Evolutionary conservation across 2,888 invertebrate genomes (phyloP), one percentile per base, ranked within the genome.

Genomic region (Eumacrocentrus americanus): DNA sequence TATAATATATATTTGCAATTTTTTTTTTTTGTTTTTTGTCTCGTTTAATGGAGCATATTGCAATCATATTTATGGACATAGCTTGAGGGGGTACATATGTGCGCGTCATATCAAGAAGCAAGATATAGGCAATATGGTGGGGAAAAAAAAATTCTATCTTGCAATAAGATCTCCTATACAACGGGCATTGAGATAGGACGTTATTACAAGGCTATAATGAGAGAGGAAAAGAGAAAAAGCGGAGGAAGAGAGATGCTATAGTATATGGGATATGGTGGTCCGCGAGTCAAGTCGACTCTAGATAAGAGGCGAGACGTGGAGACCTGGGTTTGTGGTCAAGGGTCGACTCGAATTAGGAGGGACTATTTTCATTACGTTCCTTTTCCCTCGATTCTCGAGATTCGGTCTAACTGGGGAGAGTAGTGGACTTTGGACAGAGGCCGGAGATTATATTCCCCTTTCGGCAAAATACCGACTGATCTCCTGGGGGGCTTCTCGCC

Each of bases 351-450:
- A 76, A 76, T 76, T 75, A 74, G 74, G 64, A 72, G 70, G 70
- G 70, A 66, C 70, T 68, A 75, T 77, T 77, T 76, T 75, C 76
- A 76, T 76, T 76, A 75, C 70, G 70, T 60, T 60, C 63, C 68
- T 69, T 37, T 50, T 60, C 54, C 54, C 59, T 64, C 51, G 42
- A 47, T 40, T 51, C 35, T 38, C 58, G 22, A 14, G 22, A 44
- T 37, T 56, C 37, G 42, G 12, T 46, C 52, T 54, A 34, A 12
- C 23, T 56, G 16, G 50, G 55, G 47, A 38, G 44, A 60, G 51
- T 47, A 50, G 38, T 20, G 46, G 56, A 57, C 56, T 38, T 44
- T 42, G 42, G 46, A 22, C 23, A 51, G 46, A 51, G 22, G 12
- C 23, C 18, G 51, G 23, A 37, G 51, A 55, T 55, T 55, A 55